Conservation (phyloP, 2,888 invertebrate species). For the Bombylius major region DNA sequence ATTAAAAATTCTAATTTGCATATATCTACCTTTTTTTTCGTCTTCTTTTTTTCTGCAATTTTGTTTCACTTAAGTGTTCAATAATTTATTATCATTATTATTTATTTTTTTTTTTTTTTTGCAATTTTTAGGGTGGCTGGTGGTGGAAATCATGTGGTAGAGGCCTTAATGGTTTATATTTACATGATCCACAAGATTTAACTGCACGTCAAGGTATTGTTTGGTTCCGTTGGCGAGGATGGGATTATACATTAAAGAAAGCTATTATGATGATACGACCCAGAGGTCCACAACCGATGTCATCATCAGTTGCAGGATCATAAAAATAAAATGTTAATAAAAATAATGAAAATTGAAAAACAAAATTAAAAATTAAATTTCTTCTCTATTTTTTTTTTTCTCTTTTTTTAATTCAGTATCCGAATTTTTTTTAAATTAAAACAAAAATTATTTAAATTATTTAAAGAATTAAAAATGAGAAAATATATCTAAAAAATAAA, state of each 20-base stretch:
- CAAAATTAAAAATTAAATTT: neutral
- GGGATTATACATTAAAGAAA: slow-evolving; percentile 84
- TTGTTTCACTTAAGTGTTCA: no score
- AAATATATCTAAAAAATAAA: no score
- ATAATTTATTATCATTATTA: no score
- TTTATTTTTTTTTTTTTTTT: neutral
- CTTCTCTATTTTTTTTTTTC: neutral
- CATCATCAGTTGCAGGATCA: slow-evolving; percentile 1
- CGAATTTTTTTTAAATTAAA: neutral
- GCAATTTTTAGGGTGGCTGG: slow-evolving; percentile 57
- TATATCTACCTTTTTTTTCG: neutral
- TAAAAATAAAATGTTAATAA: neutral
- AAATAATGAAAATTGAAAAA: neutral
- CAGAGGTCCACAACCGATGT: slow-evolving; percentile 25
- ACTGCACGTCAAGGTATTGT: slow-evolving; percentile 87
- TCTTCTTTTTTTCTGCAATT: neutral
- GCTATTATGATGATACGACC: slow-evolving; percentile 90
- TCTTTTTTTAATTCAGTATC: neutral
- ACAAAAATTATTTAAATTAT: no score
- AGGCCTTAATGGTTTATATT: slow-evolving; percentile 76
- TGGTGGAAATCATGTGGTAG: slow-evolving; percentile 93
- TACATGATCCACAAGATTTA: slow-evolving; percentile 80
- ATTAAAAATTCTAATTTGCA: neutral
- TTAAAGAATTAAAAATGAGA: no score
- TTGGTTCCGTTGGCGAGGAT: slow-evolving; percentile 91